phyloP scores from a whole-genome alignment of 2,113 vertebrate species.

The Balaenoptera acutorostrata region DNA sequence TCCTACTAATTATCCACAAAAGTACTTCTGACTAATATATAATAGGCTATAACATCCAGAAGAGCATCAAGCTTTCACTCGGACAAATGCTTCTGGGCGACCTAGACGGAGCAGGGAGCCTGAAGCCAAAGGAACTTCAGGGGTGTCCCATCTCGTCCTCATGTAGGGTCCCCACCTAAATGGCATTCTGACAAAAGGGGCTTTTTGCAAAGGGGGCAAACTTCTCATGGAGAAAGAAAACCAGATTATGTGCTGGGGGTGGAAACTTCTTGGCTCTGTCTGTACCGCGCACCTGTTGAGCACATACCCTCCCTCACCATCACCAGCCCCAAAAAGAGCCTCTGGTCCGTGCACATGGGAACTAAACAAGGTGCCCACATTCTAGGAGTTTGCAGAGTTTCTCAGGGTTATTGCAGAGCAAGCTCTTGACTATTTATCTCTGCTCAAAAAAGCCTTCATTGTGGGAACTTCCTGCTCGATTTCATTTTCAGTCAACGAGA shows the following conservation, averaged over 20 bases:
- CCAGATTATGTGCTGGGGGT: background rate
- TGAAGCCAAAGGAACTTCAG: background rate
- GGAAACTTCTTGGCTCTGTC: background rate
- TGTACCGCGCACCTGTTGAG: background rate
- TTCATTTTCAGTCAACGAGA: constrained; percentile 17
- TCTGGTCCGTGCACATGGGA: background rate
- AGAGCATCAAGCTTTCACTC: background rate
- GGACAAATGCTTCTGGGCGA: background rate
- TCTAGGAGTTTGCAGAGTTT: background rate
- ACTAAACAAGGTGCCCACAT: background rate
- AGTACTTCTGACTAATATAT: constrained; percentile 65
- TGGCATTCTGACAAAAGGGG: background rate
- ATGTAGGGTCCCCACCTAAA: background rate
- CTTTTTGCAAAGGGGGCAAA: background rate
- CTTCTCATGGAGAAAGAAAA: background rate
- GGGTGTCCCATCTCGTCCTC: accelerated
- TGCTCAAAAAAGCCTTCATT: background rate
- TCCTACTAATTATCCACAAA: constrained; percentile 76
- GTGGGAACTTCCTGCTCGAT: background rate
- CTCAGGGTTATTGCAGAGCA: background rate
- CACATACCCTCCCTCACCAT: background rate
- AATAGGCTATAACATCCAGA: constrained; percentile 66
- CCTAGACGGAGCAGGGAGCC: background rate
- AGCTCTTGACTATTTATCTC: background rate
- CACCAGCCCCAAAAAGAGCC: background rate